phyloP scores from a whole-genome alignment of 2,888 invertebrate species.

The Boloria euphrosyne region DNA sequence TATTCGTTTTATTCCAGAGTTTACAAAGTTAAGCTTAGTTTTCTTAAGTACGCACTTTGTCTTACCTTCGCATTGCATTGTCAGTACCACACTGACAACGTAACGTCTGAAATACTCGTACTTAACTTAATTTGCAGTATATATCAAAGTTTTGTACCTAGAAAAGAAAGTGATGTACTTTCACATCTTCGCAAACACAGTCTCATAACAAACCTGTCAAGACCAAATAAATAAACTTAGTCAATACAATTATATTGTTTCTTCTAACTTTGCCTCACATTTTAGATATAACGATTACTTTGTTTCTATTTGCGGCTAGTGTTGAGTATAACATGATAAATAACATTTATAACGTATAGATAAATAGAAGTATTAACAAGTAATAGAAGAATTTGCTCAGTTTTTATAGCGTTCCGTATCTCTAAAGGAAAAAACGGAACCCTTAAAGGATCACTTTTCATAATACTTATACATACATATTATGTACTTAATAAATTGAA shows the following conservation, averaged over 20 bases:
- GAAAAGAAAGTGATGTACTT: constrained; percentile 11
- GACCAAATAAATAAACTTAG: constrained; percentile 19
- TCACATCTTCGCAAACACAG: constrained; percentile 1
- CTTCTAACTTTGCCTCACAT: not conserved
- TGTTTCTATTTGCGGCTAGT: too few relatives aligned
- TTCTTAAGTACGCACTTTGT: too few relatives aligned
- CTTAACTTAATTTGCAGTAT: not conserved
- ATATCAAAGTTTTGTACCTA: not conserved
- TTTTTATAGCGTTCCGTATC: too few relatives aligned
- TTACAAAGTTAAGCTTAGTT: too few relatives aligned
- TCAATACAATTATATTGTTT: constrained; percentile 7
- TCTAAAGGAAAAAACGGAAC: too few relatives aligned
- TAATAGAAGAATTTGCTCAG: not conserved
- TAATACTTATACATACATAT: too few relatives aligned
- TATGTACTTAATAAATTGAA: not conserved
- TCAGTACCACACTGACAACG: too few relatives aligned
- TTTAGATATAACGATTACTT: not conserved
- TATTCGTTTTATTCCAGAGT: too few relatives aligned
- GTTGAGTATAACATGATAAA: too few relatives aligned
- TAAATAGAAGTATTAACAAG: not conserved
- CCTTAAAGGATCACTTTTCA: too few relatives aligned
- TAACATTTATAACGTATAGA: too few relatives aligned
- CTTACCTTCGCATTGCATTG: too few relatives aligned
- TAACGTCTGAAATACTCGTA: not conserved
- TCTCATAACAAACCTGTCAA: constrained; percentile 25